These are phyloP conservation scores for Lineus longissimus DNA, from an alignment of 1,140 invertebrate species.

Conservation along the genomic window DNA sequence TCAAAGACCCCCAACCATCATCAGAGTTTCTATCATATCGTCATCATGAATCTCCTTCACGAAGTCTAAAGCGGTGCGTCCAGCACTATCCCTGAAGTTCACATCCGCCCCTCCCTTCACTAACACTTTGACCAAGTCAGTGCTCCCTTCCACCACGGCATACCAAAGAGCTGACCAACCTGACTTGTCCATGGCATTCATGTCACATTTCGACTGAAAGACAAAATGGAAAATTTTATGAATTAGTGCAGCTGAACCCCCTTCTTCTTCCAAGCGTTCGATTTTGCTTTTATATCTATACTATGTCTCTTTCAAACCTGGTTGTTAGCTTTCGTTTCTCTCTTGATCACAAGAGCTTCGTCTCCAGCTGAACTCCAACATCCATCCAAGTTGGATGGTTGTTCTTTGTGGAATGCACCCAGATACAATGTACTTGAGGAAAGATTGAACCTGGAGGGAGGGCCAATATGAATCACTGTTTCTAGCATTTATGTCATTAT, in stretches of 20 bases:
- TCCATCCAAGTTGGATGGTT: not conserved
- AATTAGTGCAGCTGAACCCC: no score
- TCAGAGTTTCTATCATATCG: conserved; percentile 31
- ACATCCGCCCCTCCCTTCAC: conserved; percentile 33
- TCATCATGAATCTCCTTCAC: conserved; percentile 36
- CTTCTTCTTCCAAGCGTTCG: not conserved
- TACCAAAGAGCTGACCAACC: conserved; percentile 37
- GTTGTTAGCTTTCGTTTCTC: not conserved
- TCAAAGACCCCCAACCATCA: no score
- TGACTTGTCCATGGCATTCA: conserved; percentile 30
- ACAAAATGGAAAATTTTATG: not conserved
- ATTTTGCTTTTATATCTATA: not conserved
- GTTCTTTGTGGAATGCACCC: no score
- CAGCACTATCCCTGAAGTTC: conserved; percentile 27
- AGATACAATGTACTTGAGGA: no score
- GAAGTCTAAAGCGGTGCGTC: conserved; percentile 31
- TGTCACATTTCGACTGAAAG: conserved; percentile 27
- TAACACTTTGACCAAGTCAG: conserved; percentile 32
- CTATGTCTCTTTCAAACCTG: not conserved
- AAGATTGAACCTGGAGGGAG: no score
- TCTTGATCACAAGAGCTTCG: not conserved
- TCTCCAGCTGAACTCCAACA: not conserved
- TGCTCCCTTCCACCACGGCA: conserved; percentile 32
- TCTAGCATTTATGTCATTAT: conserved; percentile 9
- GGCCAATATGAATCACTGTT: not conserved